These are phyloP conservation scores for Xanthia togata DNA, from an alignment of 2,888 invertebrate species.

Conservation along the genomic window DNA sequence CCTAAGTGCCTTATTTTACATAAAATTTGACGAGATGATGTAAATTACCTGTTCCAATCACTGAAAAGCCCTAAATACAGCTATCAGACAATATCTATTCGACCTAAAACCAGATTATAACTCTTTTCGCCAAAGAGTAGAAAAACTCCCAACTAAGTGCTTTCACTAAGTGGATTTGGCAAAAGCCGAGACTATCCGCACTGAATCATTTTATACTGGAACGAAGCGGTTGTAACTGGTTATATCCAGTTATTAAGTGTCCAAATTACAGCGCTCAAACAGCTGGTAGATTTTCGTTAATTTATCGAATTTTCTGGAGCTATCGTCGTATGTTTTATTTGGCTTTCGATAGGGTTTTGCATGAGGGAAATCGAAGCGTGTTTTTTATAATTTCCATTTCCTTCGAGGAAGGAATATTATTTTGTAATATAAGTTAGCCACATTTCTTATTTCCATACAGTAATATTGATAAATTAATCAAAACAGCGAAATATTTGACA, in stretches of 20 bases:
- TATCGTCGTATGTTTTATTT: slow-evolving; percentile 19
- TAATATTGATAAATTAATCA: no score
- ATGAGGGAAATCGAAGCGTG: background rate
- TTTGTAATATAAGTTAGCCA: no score
- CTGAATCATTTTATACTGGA: slow-evolving; percentile 69
- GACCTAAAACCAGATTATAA: slow-evolving; percentile 16
- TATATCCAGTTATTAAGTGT: slow-evolving; percentile 70
- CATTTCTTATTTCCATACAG: no score
- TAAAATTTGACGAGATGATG: background rate
- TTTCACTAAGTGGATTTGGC: slow-evolving; percentile 81
- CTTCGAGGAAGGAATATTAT: no score
- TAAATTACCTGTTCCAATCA: background rate
- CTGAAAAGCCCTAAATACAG: background rate
- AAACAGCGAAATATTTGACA: no score
- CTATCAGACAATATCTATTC: slow-evolving; percentile 10
- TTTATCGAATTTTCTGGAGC: slow-evolving; percentile 38
- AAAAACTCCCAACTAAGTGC: slow-evolving; percentile 71
- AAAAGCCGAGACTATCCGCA: slow-evolving; percentile 63
- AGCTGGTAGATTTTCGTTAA: slow-evolving; percentile 50
- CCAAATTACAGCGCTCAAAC: slow-evolving; percentile 65
- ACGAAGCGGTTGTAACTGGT: slow-evolving; percentile 60
- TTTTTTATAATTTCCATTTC: background rate
- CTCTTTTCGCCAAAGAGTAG: slow-evolving; percentile 21
- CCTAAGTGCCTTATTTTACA: background rate
- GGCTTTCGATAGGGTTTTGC: background rate